phyloP scores from a whole-genome alignment of 2,888 invertebrate species.

The Mayetiola destructor region DNA sequence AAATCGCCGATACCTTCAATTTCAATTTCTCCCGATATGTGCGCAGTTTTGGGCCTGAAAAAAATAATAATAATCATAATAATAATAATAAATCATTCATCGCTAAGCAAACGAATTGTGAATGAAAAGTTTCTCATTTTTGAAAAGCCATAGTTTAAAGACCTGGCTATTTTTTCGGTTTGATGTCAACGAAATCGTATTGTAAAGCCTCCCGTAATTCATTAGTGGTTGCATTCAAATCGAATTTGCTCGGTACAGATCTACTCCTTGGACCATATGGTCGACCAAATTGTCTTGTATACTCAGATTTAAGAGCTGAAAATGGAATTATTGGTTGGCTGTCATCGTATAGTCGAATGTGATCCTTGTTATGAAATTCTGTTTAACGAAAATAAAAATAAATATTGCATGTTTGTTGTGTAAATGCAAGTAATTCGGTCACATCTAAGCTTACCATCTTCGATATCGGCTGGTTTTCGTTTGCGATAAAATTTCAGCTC shows the following conservation, averaged over 20 bases:
- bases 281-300: constrained; percentile 10
- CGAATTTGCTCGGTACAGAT: neutral
- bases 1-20: neutral
- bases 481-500: constrained; percentile 32
- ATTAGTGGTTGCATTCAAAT: constrained; percentile 3
- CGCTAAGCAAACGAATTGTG: too few relatives aligned
- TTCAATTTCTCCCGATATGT: constrained; percentile 1
- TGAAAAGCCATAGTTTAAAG: too few relatives aligned
- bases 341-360: constrained; percentile 28
- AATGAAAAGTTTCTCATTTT: too few relatives aligned
- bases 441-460: neutral
- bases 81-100: too few relatives aligned
- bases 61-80: too few relatives aligned
- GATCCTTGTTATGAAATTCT: constrained; percentile 28
- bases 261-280: neutral
- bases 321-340: constrained; percentile 26
- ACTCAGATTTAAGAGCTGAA: constrained; percentile 17
- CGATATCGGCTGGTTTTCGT: constrained; percentile 26
- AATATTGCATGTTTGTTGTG: neutral
- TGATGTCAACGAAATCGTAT: neutral
- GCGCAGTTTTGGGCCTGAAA: neutral
- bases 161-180: too few relatives aligned
- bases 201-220: neutral
- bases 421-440: neutral
- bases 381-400: neutral